These are phyloP conservation scores for Cinclus cinclus DNA, from an alignment of 2,113 vertebrate genomes.

Conservation along the genomic window DNA sequence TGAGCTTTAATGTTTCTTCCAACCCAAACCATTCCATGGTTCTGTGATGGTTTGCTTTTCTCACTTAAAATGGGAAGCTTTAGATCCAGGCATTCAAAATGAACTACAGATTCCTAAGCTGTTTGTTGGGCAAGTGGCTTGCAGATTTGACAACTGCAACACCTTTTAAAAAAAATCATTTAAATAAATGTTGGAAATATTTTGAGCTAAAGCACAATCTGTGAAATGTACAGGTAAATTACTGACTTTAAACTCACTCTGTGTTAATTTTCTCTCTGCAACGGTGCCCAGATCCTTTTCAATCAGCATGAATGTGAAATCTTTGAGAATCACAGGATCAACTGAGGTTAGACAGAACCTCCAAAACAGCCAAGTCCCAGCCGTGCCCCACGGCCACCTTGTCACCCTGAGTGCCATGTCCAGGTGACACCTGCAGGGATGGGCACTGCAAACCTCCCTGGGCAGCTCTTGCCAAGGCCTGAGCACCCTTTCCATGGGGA, in stretches of 20 bases:
- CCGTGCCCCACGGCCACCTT: fast-evolving
- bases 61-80: background rate
- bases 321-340: background rate
- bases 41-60: background rate
- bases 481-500: background rate
- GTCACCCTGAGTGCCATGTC: background rate
- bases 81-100: background rate
- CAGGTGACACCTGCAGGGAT: background rate
- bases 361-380: background rate
- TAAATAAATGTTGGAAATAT: background rate
- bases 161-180: background rate
- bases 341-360: background rate
- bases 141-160: background rate
- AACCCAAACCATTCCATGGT: background rate
- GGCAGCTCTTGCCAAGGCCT: background rate
- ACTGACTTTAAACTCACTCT: background rate
- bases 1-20: fast-evolving
- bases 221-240: background rate
- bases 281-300: background rate
- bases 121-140: background rate
- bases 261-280: background rate
- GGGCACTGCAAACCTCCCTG: background rate
- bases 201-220: background rate
- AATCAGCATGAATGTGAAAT: background rate
- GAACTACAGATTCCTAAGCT: fast-evolving